Evolutionary conservation across 2,113 vertebrate genomes (phyloP).

Genomic region (Centrocercus urophasianus): DNA sequence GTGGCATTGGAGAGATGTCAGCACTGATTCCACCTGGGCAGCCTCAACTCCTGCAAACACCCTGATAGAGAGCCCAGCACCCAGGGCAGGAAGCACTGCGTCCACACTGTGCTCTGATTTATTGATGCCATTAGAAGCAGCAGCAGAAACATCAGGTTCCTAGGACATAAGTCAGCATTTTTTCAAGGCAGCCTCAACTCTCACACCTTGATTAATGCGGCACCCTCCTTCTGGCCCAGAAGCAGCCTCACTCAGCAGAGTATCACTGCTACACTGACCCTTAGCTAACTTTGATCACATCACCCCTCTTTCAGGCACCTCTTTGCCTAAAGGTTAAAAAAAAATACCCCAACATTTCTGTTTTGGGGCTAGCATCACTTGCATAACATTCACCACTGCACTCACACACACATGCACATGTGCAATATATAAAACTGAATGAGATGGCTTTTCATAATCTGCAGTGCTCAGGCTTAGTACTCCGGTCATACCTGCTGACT

Average conservation of each 20-base stretch:
- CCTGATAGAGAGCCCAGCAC: not conserved
- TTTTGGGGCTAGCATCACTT: not conserved
- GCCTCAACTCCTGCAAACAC: not conserved
- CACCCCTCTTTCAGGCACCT: not conserved
- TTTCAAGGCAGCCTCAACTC: not conserved
- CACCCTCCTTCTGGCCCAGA: slow-evolving; percentile 30
- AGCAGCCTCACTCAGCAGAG: slow-evolving; percentile 11
- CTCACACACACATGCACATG: fast-evolving
- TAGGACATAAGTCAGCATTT: slow-evolving; percentile 42
- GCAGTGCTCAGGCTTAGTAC: not conserved
- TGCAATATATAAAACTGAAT: not conserved
- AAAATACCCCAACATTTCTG: not conserved
- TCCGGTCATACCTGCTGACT: not conserved
- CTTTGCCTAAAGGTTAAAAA: not conserved
- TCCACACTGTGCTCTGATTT: not conserved
- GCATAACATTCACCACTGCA: not conserved
- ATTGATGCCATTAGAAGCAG: not conserved
- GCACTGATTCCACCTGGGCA: not conserved
- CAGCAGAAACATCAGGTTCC: not conserved
- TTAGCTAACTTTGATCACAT: not conserved
- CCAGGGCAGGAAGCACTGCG: fast-evolving
- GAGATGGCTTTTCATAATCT: not conserved
- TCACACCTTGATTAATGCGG: slow-evolving; percentile 49
- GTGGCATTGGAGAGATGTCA: fast-evolving
- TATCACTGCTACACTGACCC: not conserved